phyloP scores from a whole-genome alignment of 2,888 invertebrate species.

The Pollenia griseotomentosa region DNA sequence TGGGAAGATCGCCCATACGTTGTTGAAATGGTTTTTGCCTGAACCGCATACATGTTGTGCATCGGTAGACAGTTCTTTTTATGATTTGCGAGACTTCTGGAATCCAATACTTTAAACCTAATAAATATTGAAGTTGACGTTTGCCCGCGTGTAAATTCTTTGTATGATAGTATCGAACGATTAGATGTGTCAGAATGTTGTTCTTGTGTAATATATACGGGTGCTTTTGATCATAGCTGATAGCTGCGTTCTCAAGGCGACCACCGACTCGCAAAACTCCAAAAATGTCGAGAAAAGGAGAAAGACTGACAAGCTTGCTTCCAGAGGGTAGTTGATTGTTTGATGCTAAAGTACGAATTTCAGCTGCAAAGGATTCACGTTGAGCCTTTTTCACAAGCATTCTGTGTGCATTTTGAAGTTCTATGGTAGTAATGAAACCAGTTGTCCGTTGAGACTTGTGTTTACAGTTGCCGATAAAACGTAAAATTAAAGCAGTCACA shows the following conservation, averaged over 20 bases:
- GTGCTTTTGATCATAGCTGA: constrained; percentile 31
- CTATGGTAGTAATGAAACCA: not conserved
- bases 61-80: no score
- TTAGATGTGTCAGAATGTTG: not conserved
- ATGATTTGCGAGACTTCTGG: no score
- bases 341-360: no score
- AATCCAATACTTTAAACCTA: no score
- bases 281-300: constrained; percentile 17
- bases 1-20: no score
- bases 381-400: not conserved
- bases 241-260: constrained; percentile 17
- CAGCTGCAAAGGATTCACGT: no score
- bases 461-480: constrained; percentile 33
- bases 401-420: not conserved
- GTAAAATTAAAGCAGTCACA: constrained; percentile 10
- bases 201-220: constrained; percentile 30
- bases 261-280: constrained; percentile 36
- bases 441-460: no score
- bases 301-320: constrained; percentile 5
- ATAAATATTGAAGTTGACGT: constrained; percentile 5
- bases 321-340: constrained; percentile 12
- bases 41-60: no score
- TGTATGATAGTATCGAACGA: constrained; percentile 14
- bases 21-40: no score
- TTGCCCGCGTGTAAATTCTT: no score